Base-by-base conservation (phyloP, 2,888 invertebrate species). In the Caprella mutica region DNA sequence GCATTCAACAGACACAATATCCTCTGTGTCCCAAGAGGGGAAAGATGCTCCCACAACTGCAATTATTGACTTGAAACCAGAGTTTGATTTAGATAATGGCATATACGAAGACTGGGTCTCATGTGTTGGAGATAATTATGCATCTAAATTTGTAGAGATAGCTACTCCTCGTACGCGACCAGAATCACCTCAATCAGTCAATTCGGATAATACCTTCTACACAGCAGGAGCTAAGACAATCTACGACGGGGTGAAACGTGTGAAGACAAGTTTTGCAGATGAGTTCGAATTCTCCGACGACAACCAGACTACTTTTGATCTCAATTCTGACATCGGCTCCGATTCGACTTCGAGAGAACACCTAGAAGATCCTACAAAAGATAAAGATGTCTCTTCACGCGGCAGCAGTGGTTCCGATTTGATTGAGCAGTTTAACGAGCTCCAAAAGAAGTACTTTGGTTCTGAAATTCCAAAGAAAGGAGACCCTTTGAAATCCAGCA, bases 91-190 rank as follows among this genome's bases (percentile, higher is more conserved):
- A n/a, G n/a, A n/a, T n/a, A n/a, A n/a, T n/a, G n/a, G n/a, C 21
- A 48, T 29, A 21, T 48, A 48, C 23, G 48, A 48, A 48, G 48
- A 48, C 33, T 48, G 48, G 48, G 29, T 27, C 23, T 48, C 48
- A 21, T 27, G 29, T 17, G 21, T 48, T 6, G 48, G 48, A 17
- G 48, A 48, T 48, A 17, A 19, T 5, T 27, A 48, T 17, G 23
- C 48, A 48, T 21, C 14, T 8, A 30, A 48, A n/a, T 30, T 29
- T n/a, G n/a, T n/a, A n/a, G n/a, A n/a, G n/a, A n/a, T n/a, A n/a
- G n/a, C n/a, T n/a, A n/a, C n/a, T n/a, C n/a, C n/a, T n/a, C 72
- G 71, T 57, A 72, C 71, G 17, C 72, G 71, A 53, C 73, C 74
- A 1, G 71, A 73, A 53, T 74, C 74, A 0, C 72, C 71, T 0